These are phyloP conservation scores for Lymantria dispar DNA, from an alignment of 2,888 invertebrate species.

Conservation along the genomic window DNA sequence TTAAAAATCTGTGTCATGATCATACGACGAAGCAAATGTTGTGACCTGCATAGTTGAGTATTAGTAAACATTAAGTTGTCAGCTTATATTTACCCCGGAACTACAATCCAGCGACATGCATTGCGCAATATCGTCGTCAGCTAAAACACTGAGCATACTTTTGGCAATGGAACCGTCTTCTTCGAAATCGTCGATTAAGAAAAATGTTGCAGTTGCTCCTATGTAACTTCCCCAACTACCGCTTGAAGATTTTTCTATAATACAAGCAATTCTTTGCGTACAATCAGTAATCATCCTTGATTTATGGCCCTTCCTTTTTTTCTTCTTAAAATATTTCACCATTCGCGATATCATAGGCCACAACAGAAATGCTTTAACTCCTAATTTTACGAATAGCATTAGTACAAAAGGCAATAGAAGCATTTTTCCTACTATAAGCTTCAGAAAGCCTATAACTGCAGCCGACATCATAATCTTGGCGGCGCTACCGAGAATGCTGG, in stretches of 20 bases:
- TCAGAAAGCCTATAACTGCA: slow-evolving; percentile 64
- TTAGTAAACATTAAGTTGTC: slow-evolving; percentile 58
- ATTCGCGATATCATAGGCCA: slow-evolving; percentile 76
- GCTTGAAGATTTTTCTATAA: slow-evolving; percentile 56
- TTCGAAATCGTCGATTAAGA: slow-evolving; percentile 66
- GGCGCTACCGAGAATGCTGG: slow-evolving; percentile 67
- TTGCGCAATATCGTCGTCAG: slow-evolving; percentile 71
- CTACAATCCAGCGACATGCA: slow-evolving; percentile 75
- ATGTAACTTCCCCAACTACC: slow-evolving; percentile 63
- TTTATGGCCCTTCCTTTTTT: slow-evolving; percentile 63
- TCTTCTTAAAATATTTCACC: slow-evolving; percentile 70
- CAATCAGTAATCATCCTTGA: slow-evolving; percentile 67
- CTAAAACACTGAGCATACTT: slow-evolving; percentile 65
- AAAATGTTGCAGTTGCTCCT: slow-evolving; percentile 68
- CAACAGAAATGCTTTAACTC: slow-evolving; percentile 65
- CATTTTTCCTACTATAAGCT: slow-evolving; percentile 66
- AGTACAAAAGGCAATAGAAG: slow-evolving; percentile 64
- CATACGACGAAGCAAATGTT: slow-evolving; percentile 34
- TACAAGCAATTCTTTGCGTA: slow-evolving; percentile 67
- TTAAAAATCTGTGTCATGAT: slow-evolving; percentile 44
- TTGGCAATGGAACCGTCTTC: slow-evolving; percentile 64
- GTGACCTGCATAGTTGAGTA: slow-evolving; percentile 52
- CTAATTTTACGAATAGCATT: slow-evolving; percentile 64
- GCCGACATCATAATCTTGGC: slow-evolving; percentile 75
- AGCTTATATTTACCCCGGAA: slow-evolving; percentile 74